phyloP scores from a whole-genome alignment of 2,888 invertebrate genomes.

The Fragum whitleyi region DNA sequence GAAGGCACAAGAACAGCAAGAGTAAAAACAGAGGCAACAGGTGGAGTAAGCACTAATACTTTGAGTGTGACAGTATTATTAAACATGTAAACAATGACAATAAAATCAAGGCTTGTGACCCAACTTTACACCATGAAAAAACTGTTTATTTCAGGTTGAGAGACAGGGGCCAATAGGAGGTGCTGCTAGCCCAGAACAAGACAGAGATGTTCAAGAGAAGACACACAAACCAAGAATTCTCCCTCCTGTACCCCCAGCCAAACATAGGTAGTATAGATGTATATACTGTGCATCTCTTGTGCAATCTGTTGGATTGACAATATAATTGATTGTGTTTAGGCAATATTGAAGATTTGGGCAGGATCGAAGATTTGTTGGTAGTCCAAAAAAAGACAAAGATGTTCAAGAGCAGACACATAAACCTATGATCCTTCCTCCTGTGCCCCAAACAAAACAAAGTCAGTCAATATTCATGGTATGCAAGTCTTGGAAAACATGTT shows the following conservation, averaged over 20 bases:
- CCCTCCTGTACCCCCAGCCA: conserved; percentile 50
- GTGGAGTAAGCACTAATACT: no score
- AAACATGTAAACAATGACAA: no score
- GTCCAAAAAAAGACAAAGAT: conserved; percentile 50
- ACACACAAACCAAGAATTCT: conserved; percentile 25
- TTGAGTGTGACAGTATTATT: no score
- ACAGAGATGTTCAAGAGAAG: conserved; percentile 28
- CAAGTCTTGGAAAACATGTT: no score
- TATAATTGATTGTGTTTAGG: no score
- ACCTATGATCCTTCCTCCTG: conserved; percentile 34
- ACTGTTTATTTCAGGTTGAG: conserved; percentile 14
- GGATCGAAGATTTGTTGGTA: no score
- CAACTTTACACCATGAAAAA: no score
- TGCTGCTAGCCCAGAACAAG: conserved; percentile 55
- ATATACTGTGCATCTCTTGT: not conserved
- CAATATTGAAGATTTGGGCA: conserved; percentile 19
- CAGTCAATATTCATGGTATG: no score
- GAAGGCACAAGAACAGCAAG: no score
- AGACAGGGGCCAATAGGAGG: conserved; percentile 75
- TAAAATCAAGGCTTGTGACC: no score
- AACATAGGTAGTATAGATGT: conserved; percentile 37
- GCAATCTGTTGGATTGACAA: no score
- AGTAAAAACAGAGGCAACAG: no score
- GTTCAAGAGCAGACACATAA: conserved; percentile 23
- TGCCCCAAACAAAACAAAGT: conserved; percentile 49